Base-by-base conservation (phyloP, 2,113 vertebrate genomes). In the Anguilla rostrata region DNA sequence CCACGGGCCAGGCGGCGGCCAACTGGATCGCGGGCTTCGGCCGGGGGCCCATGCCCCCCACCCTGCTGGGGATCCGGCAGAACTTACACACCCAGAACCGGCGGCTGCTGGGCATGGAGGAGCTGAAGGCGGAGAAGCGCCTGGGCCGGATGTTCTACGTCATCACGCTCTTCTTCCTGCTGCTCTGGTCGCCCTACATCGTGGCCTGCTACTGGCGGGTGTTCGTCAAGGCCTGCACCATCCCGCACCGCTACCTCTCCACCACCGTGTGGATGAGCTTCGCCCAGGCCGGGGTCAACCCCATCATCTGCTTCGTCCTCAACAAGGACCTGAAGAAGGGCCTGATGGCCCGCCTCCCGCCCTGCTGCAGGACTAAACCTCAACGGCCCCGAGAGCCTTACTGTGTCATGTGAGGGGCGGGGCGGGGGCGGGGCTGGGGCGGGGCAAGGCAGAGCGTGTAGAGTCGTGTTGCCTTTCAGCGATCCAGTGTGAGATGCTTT, bases 231-330 rank as follows among this genome's bases (percentile, higher is more conserved):
- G 97, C 96, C 89, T 97, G 97, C 86, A 93, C 95, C 84, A 97
- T 98, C 88, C 97, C 97, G 49, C 96, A 97, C 89, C 93, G 95
- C 91, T 98, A 98, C 92, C 95, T 98, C 85, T 97, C 97, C 93
- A 97, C 97, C 75, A 97, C 97, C 0, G 97, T 98, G 94, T 98
- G 97, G 97, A 98, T 98, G 97, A 98, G 97, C 93, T 98, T 98
- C 39, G 97, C 96, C 93, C 97, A 98, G 93, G 97, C 97, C 14
- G 97, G 97, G 3, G 97, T 98, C 92, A 98, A 98, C 93, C 97
- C 97, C 57, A 97, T 98, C 89, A 97, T 98, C 94, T 98, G 97
- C 93, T 97, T 98, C 93, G 95, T 98, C 92, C 96, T 98, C 91
- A 98, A 98, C 90, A 97, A 97, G 93, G 97, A 98, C 95, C 96